These are phyloP conservation scores for Hyposoter didymator DNA, from an alignment of 2,888 invertebrate species.

Conservation along the genomic window DNA sequence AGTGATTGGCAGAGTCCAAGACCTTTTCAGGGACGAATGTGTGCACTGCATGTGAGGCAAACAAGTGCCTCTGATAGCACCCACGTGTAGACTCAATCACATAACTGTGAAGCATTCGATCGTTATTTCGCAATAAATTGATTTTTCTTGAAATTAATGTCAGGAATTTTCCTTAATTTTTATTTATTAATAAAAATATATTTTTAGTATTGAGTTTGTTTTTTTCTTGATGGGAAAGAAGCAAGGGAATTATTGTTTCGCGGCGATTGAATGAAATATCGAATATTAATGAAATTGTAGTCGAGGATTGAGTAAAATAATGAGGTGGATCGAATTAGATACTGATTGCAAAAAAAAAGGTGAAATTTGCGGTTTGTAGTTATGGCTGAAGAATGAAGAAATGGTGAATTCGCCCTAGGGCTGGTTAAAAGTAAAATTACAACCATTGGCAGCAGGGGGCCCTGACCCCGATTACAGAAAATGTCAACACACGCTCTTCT, in stretches of 20 bases:
- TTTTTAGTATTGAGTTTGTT: background rate
- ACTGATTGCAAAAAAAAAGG: background rate
- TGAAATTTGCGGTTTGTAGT: background rate
- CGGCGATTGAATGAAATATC: background rate
- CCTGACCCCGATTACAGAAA: conserved; percentile 83
- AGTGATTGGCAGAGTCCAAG: conserved; percentile 63
- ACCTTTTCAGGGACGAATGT: conserved; percentile 63
- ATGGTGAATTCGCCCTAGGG: conserved; percentile 74
- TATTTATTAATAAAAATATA: background rate
- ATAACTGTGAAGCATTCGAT: background rate
- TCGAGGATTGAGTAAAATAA: background rate
- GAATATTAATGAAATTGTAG: background rate
- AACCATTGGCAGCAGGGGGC: conserved; percentile 75
- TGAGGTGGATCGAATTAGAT: background rate
- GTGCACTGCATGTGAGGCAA: background rate
- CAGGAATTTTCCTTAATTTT: background rate
- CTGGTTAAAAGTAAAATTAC: conserved; percentile 79
- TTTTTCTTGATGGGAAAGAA: background rate
- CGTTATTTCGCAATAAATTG: background rate
- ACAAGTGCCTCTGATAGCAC: background rate
- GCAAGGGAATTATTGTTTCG: background rate
- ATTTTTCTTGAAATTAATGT: background rate
- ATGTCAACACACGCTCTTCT: conserved; percentile 81
- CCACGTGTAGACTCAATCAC: background rate
- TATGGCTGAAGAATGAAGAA: conserved; percentile 20